Conservation (phyloP, 1,140 invertebrate genomes). For the Dryas iulia region DNA sequence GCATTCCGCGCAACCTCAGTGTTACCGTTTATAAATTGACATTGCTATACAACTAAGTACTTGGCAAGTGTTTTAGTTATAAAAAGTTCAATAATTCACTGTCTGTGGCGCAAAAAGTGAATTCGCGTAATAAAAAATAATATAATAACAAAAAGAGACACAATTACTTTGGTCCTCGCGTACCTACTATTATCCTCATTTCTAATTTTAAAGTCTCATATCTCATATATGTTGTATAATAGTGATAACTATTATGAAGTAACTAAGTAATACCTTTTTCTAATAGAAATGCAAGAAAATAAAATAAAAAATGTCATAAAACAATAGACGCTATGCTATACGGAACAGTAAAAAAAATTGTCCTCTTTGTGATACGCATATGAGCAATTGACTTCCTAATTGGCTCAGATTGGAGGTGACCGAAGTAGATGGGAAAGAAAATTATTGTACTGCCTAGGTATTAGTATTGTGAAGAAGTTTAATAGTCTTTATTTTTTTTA, state of each 20-base stretch:
- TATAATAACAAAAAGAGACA: no score
- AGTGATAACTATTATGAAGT: no score
- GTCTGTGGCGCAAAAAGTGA: background rate
- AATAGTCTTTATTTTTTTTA: no score
- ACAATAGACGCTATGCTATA: background rate
- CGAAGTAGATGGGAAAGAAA: conserved; percentile 1
- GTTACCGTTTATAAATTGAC: background rate
- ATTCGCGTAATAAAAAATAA: background rate
- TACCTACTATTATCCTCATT: no score
- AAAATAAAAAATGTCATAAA: background rate
- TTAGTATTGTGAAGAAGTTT: no score
- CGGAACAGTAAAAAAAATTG: background rate
- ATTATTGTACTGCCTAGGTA: background rate
- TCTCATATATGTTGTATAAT: no score
- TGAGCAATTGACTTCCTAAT: conserved; percentile 29
- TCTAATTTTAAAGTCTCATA: no score
- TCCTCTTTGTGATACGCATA: background rate
- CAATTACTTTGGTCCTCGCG: no score
- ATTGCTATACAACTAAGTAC: background rate
- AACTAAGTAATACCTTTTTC: no score
- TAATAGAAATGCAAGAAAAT: background rate
- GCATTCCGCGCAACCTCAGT: background rate
- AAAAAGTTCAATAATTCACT: background rate
- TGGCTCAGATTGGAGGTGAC: conserved; percentile 22
- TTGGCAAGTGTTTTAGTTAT: background rate